Conservation (phyloP, 2,888 invertebrate genomes). For the Gasteruption jaculator region DNA sequence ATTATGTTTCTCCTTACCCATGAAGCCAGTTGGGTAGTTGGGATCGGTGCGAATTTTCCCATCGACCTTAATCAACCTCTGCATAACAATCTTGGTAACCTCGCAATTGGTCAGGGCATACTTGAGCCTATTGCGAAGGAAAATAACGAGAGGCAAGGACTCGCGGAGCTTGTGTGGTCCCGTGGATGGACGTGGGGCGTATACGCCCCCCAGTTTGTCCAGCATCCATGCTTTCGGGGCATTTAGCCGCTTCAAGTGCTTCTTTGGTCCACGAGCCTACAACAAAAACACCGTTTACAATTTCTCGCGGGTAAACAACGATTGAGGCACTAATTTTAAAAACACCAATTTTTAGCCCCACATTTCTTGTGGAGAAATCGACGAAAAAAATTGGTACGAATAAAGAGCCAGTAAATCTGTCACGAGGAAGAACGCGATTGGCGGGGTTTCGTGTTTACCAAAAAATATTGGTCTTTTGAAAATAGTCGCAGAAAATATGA, state of each 20-base stretch:
- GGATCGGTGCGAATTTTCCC: conserved; percentile 97
- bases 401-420: too few relatives aligned
- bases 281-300: conserved; percentile 35
- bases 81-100: conserved; percentile 97
- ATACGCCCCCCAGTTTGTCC: conserved; percentile 97
- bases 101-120: conserved; percentile 96
- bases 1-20: conserved; percentile 90
- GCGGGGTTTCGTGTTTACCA: too few relatives aligned
- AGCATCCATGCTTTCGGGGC: conserved; percentile 99
- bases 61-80: conserved; percentile 96
- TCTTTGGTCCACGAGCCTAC: conserved; percentile 97
- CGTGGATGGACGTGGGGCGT: conserved; percentile 94
- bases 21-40: conserved; percentile 96
- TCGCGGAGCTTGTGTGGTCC: conserved; percentile 98
- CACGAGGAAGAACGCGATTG: too few relatives aligned
- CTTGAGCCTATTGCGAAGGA: conserved; percentile 95
- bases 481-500: conserved; percentile 7
- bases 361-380: too few relatives aligned
- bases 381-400: too few relatives aligned
- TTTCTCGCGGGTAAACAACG: not conserved
- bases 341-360: not conserved
- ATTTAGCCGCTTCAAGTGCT: conserved; percentile 98
- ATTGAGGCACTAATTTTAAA: not conserved
- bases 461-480: too few relatives aligned
- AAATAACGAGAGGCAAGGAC: conserved; percentile 92